These are phyloP conservation scores for Hyles lineata DNA, from an alignment of 2,888 invertebrate genomes.

Conservation along the genomic window DNA sequence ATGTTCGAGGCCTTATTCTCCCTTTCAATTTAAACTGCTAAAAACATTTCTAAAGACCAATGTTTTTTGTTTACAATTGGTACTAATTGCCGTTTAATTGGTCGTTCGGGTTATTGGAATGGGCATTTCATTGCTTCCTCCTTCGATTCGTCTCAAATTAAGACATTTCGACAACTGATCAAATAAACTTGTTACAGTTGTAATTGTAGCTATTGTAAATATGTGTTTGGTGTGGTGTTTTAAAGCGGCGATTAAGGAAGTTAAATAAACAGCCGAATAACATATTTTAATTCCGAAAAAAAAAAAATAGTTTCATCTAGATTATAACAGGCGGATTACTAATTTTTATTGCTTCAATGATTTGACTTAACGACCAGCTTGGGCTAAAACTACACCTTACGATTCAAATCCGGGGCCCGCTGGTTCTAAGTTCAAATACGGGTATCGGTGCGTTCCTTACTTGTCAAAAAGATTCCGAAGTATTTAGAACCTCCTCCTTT, in stretches of 20 bases:
- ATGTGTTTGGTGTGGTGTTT: neutral
- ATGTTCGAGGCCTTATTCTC: no score
- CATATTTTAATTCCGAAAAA: neutral
- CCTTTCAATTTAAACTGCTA: neutral
- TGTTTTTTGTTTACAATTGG: constrained; percentile 38
- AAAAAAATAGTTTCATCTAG: no score
- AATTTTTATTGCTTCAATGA: no score
- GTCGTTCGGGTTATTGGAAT: constrained; percentile 1
- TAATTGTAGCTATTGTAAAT: neutral
- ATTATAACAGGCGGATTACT: no score
- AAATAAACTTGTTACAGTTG: neutral
- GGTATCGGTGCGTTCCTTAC: no score
- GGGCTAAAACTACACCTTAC: no score
- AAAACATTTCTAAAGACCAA: constrained; percentile 1
- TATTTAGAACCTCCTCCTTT: no score
- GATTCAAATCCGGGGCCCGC: no score
- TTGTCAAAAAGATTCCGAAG: no score
- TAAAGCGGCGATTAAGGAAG: neutral
- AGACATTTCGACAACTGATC: constrained; percentile 53
- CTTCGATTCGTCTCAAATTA: constrained; percentile 55
- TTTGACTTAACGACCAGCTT: no score
- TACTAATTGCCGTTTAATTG: constrained; percentile 11
- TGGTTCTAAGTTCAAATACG: no score
- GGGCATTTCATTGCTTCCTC: constrained; percentile 45
- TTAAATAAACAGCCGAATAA: neutral